These are phyloP conservation scores for Cosmia trapezina DNA, from an alignment of 2,888 invertebrate genomes.

Conservation along the genomic window DNA sequence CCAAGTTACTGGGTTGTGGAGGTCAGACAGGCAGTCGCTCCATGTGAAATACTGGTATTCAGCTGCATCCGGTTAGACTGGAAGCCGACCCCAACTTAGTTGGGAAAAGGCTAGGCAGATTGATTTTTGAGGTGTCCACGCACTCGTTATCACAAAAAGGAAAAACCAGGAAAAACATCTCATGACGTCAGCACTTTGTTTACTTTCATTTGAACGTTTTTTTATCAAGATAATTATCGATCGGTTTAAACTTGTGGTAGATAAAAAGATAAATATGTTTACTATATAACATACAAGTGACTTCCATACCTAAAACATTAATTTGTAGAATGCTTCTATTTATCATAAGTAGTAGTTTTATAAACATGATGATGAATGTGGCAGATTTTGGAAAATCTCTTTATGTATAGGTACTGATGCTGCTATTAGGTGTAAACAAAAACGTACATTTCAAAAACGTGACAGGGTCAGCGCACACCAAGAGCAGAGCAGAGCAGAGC, in stretches of 20 bases:
- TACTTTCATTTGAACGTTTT: not conserved
- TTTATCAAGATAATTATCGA: constrained; percentile 19
- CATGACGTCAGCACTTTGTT: constrained; percentile 11
- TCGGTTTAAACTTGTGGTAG: not conserved
- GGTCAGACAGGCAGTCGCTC: too few relatives aligned
- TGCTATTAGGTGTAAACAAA: not conserved
- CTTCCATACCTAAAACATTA: not conserved
- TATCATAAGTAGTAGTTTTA: not conserved
- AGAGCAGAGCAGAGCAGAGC: too few relatives aligned
- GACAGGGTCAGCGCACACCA: too few relatives aligned
- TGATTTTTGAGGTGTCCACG: too few relatives aligned
- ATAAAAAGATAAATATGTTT: constrained; percentile 2
- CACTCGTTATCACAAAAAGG: constrained; percentile 1
- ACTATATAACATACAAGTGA: not conserved
- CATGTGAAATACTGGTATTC: too few relatives aligned
- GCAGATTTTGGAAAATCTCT: not conserved
- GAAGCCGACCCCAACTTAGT: too few relatives aligned
- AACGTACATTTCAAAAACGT: not conserved
- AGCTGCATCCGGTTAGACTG: too few relatives aligned
- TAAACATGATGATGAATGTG: not conserved
- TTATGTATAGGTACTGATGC: not conserved
- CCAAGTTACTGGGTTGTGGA: too few relatives aligned
- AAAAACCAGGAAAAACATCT: constrained; percentile 5
- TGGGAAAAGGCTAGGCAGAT: too few relatives aligned
- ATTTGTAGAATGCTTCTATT: not conserved